phyloP scores from a whole-genome alignment of 37 sponge, comb jelly and placozoan species.

The Spongilla lacustris region DNA sequence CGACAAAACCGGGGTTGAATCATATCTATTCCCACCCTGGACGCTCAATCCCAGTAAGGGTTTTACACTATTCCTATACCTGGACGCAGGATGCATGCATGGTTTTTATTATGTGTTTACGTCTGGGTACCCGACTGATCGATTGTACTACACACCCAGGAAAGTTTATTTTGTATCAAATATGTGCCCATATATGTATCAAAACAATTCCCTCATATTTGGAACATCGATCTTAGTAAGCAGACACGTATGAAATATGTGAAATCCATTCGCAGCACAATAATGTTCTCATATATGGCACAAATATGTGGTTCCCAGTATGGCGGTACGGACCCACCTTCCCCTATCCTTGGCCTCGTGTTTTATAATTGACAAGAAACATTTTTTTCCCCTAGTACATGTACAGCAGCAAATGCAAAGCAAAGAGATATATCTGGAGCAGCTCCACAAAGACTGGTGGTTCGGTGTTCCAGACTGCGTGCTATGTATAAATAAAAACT shows the following conservation, averaged over 20 bases:
- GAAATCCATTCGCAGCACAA: not conserved
- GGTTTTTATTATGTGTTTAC: too few relatives aligned
- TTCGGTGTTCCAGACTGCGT: not conserved
- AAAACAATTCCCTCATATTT: not conserved
- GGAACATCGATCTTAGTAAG: not conserved
- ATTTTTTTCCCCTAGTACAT: not conserved
- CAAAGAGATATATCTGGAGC: not conserved
- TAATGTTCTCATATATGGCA: not conserved
- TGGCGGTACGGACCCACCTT: not conserved
- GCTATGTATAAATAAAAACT: not conserved
- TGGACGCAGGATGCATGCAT: too few relatives aligned
- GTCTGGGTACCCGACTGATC: too few relatives aligned
- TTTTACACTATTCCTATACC: too few relatives aligned
- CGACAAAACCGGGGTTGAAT: too few relatives aligned
- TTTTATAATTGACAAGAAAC: not conserved
- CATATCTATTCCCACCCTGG: too few relatives aligned
- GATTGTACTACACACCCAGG: constrained; percentile 1
- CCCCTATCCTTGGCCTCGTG: not conserved
- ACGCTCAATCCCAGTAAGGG: too few relatives aligned
- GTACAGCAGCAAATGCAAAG: constrained; percentile 1
- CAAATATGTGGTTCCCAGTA: not conserved
- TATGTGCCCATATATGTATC: not conserved
- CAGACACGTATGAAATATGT: not conserved
- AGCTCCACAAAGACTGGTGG: not conserved
- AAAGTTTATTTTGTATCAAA: not conserved